Base-by-base conservation (phyloP, 2,797 vertebrate genomes). In the Coranthus polyacanthus region DNA sequence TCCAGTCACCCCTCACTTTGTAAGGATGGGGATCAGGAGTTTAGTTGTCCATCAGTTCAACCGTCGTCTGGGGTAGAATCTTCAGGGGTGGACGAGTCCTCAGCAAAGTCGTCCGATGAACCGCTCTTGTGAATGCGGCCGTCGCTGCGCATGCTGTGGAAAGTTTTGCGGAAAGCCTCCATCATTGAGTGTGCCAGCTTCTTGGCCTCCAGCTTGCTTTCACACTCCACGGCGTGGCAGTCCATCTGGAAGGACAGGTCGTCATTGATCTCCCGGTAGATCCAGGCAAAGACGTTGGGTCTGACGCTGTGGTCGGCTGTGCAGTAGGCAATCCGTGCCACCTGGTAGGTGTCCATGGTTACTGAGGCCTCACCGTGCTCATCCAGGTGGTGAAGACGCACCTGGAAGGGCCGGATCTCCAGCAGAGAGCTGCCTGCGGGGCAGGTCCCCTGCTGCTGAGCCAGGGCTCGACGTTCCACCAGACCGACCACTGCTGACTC, bases 101-200 rank as follows among this genome's bases (percentile, higher is more conserved):
- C 96, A 26, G 96, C 95, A 17, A 95, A 94, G 87, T 98, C 96
- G 53, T 97, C 95, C 0, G 96, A 96, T 0, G 95, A 98, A 81
- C 96, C 95, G 59, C 96, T 95, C 86, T 97, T 97, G 90, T 98
- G 96, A 90, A 99, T 98, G 84, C 96, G 94, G 6, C 98, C 97
- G 0, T 99, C 97, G 0, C 96, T 98, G 88, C 96, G 97, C 98
- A 99, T 99, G 92, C 97, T 98, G 87, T 96, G 96, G 95, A 99
- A 99, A 92, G 98, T 99, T 92, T 98, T 98, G 92, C 92, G 97
- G 93, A 99, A 99, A 77, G 98, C 97, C 91, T 99, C 97, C 98
- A 99, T 99, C 98, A 99, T 99, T 51, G 97, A 95, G 6, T 99
- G 98, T 1, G 98, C 98, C 88, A 99, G 94, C 93, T 97, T 98